phyloP scores from a whole-genome alignment of 2,113 vertebrate species.

The Scytalopus superciliaris region DNA sequence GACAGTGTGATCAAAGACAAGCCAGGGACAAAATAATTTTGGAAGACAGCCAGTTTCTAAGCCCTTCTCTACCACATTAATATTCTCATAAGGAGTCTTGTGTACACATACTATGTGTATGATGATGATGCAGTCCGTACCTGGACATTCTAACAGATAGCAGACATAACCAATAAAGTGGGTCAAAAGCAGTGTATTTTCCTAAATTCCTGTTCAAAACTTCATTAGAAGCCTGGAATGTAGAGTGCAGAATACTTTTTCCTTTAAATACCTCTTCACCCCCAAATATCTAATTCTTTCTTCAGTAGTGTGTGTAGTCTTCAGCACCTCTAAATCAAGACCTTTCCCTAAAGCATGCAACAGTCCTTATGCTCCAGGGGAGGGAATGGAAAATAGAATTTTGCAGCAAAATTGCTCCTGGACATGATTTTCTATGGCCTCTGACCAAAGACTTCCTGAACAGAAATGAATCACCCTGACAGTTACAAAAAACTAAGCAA shows the following conservation, averaged over 20 bases:
- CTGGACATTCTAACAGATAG: not conserved
- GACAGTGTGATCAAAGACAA: not conserved
- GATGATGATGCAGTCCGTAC: not conserved
- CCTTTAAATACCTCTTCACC: not conserved
- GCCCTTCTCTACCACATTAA: not conserved
- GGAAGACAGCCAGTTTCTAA: not conserved
- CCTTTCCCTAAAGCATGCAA: not conserved
- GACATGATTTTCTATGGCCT: not conserved
- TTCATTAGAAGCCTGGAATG: not conserved
- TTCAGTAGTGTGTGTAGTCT: not conserved
- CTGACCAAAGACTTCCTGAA: not conserved
- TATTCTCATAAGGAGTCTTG: not conserved
- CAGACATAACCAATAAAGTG: not conserved
- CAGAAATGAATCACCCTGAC: not conserved
- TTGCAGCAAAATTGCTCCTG: conserved; percentile 10
- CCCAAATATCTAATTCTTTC: not conserved
- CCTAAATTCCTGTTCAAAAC: not conserved
- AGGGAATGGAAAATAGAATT: not conserved
- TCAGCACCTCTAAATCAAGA: not conserved
- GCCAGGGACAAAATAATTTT: not conserved
- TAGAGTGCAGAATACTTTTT: not conserved
- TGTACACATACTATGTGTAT: not conserved
- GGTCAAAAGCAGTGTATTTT: not conserved
- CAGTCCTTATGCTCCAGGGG: not conserved
- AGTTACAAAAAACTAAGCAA: not conserved